A percentile compares a stretch with the other conserved stretches of the same genome.
phyloP scores from a whole-genome alignment of 2,888 invertebrate genomes.

The Ophion costatus region DNA sequence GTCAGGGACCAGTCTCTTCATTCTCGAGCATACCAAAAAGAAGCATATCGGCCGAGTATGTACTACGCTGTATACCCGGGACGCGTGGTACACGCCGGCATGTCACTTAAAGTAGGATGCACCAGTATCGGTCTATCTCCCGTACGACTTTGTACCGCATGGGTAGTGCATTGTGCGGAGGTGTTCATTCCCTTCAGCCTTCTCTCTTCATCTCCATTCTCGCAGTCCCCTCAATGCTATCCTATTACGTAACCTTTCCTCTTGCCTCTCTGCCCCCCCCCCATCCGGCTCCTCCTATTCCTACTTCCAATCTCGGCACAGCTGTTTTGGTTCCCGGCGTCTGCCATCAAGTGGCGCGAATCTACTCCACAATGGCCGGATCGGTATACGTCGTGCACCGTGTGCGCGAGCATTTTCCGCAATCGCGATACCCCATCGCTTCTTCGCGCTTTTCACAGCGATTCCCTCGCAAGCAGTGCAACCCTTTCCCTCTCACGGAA shows the following conservation, averaged over 20 bases:
- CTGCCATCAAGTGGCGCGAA: constrained; percentile 39
- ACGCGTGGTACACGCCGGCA: constrained; percentile 2
- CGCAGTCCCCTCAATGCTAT: constrained; percentile 31
- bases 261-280: not conserved
- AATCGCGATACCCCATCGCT: constrained; percentile 30
- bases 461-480: constrained; percentile 3
- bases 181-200: constrained; percentile 23
- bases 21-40: constrained; percentile 22
- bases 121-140: constrained; percentile 29
- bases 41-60: constrained; percentile 10
- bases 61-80: not conserved
- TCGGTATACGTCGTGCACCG: constrained; percentile 21
- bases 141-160: not conserved
- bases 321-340: constrained; percentile 54
- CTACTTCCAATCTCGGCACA: constrained; percentile 21
- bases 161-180: not conserved
- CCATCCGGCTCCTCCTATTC: not conserved
- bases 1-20: constrained; percentile 21
- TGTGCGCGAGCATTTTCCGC: constrained; percentile 12
- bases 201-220: constrained; percentile 31
- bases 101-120: constrained; percentile 43
- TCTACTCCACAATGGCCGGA: constrained; percentile 20
- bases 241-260: constrained; percentile 32
- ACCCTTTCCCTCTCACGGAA: constrained; percentile 6
- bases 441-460: not conserved